phyloP scores from a whole-genome alignment of 2,797 vertebrate genomes.

The Uromys caudimaculatus region DNA sequence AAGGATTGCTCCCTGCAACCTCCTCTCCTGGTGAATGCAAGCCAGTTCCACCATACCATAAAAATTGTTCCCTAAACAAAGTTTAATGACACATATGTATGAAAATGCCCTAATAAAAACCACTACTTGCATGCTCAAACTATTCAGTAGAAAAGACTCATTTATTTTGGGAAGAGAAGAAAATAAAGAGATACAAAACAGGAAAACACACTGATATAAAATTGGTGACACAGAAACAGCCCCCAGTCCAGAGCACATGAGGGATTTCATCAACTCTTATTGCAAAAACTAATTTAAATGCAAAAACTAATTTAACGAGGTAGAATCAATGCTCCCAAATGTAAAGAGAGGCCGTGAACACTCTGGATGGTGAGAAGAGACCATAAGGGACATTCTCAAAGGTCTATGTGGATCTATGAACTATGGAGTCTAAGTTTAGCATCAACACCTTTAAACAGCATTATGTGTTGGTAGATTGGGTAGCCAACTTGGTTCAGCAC shows the following conservation, averaged over 20 bases:
- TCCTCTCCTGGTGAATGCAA: background rate
- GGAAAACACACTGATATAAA: slow-evolving; percentile 7
- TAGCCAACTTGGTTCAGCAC: background rate
- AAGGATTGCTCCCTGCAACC: accelerated
- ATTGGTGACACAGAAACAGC: background rate
- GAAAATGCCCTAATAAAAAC: background rate
- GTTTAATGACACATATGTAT: background rate
- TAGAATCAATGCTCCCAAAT: slow-evolving; percentile 48
- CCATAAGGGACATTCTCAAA: background rate
- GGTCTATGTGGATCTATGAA: background rate
- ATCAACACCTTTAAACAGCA: background rate
- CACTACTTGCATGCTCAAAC: background rate
- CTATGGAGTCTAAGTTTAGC: slow-evolving; percentile 17
- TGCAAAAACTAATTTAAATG: slow-evolving; percentile 66
- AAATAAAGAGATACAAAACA: background rate
- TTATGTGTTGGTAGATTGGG: background rate
- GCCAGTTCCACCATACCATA: background rate
- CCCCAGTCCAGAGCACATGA: slow-evolving; percentile 59
- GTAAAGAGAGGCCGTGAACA: background rate
- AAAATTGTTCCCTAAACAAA: background rate
- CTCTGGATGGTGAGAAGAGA: slow-evolving; percentile 32
- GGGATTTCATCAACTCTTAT: slow-evolving; percentile 60
- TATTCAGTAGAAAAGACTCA: background rate
- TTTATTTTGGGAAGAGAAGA: background rate
- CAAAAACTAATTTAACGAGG: no score